These are phyloP conservation scores for Malurus splendens DNA, from an alignment of 2,797 vertebrate genomes.

Conservation along the genomic window DNA sequence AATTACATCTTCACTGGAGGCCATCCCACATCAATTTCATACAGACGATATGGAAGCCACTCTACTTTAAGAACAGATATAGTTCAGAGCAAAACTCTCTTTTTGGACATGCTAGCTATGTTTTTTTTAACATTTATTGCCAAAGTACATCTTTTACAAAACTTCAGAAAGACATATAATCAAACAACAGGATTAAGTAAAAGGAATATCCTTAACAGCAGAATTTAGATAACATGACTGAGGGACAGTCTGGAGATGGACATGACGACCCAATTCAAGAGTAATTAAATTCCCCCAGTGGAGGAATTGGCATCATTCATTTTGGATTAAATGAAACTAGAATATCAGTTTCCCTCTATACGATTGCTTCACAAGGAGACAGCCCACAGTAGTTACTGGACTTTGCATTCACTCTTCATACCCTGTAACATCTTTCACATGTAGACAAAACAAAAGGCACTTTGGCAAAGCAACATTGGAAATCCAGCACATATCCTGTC, in stretches of 20 bases:
- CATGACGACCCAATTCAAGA: neutral
- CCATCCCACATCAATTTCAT: neutral
- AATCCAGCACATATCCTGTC: neutral
- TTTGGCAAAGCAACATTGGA: neutral
- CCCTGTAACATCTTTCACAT: neutral
- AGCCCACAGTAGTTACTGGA: neutral
- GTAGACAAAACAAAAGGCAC: conserved; percentile 32
- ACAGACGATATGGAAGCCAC: neutral
- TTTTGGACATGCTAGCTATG: neutral
- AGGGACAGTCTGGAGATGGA: neutral
- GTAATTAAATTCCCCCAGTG: neutral
- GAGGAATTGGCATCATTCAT: neutral
- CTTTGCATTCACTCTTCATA: neutral
- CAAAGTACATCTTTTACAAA: neutral
- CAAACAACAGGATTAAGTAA: neutral
- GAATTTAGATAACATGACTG: neutral
- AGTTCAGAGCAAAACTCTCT: neutral
- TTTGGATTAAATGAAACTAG: neutral
- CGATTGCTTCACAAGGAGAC: neutral
- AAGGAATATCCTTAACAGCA: neutral
- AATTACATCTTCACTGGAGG: neutral
- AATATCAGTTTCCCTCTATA: neutral
- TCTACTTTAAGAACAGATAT: neutral
- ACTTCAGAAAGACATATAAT: neutral
- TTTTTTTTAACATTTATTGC: neutral